A percentile compares a stretch with the other conserved stretches of the same genome.
Conservation (phyloP, 2,113 vertebrate species). For the Ictalurus punctatus region DNA sequence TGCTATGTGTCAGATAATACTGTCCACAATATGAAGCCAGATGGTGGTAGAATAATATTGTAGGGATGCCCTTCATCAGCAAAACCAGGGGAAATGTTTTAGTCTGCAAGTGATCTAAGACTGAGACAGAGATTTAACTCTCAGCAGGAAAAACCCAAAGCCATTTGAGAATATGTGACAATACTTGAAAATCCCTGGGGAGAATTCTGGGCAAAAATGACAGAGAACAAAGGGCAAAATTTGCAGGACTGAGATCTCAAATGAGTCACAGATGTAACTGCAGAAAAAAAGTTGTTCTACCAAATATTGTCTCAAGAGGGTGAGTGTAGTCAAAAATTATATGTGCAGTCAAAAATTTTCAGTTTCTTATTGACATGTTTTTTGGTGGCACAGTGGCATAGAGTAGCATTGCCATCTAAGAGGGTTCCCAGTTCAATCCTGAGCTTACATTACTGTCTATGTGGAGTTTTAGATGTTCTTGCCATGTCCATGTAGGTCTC, state of each 20-base stretch:
- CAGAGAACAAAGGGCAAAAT: not conserved
- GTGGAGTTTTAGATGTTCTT: not conserved
- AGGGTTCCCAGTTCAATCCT: not conserved
- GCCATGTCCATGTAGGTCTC: not conserved
- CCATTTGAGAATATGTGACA: not conserved
- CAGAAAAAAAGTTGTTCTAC: not conserved
- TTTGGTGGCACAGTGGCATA: not conserved
- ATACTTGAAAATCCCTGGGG: not conserved
- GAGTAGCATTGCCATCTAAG: not conserved
- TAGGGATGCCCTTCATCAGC: not conserved
- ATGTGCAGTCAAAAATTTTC: not conserved
- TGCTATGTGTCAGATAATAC: not conserved
- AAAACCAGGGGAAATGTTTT: not conserved
- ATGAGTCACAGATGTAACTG: not conserved
- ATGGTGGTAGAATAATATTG: not conserved
- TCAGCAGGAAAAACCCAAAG: not conserved
- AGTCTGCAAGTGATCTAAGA: not conserved
- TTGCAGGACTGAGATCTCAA: not conserved
- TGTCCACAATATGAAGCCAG: not conserved
- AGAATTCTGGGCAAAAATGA: not conserved
- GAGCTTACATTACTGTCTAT: not conserved
- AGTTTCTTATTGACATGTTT: not conserved
- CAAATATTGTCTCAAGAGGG: not conserved
- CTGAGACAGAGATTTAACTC: not conserved
- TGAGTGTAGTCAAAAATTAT: not conserved